Conservation (phyloP, 1,140 invertebrate genomes). For the Diabrotica undecimpunctata region DNA sequence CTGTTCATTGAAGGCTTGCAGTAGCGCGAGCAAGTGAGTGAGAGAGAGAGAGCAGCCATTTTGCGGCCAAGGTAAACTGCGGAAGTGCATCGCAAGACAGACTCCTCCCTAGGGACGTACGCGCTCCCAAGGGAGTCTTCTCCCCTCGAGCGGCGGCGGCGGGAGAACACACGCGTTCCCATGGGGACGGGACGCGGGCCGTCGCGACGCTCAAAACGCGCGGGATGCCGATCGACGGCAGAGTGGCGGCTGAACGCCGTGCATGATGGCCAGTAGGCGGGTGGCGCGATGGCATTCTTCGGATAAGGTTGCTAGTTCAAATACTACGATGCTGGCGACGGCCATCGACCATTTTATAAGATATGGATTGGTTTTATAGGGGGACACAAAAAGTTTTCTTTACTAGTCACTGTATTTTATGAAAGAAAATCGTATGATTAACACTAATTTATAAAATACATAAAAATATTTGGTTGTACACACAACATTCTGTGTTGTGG, state of each 20-base stretch:
- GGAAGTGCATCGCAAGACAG: conserved; percentile 43
- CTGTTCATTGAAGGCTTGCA: background rate
- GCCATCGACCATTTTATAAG: conserved; percentile 19
- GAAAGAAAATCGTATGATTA: no score
- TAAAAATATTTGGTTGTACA: no score
- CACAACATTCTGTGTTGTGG: no score
- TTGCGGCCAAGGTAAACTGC: conserved; percentile 25
- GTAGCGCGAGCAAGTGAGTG: background rate
- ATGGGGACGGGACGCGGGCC: conserved; percentile 48
- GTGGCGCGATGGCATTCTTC: background rate
- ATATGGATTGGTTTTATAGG: conserved; percentile 5
- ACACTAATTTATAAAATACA: no score
- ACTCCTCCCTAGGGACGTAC: conserved; percentile 47
- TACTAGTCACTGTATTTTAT: no score
- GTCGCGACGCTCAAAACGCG: conserved; percentile 40
- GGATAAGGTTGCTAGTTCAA: conserved; percentile 1
- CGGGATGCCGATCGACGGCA: conserved; percentile 18
- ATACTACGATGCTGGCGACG: conserved; percentile 10
- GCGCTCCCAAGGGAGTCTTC: conserved; percentile 37
- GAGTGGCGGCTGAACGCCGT: background rate
- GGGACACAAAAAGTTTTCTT: background rate
- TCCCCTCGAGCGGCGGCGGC: conserved; percentile 24
- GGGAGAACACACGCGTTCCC: conserved; percentile 46
- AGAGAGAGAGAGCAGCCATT: conserved; percentile 16
- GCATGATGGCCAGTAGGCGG: conserved; percentile 7